Percentiles rank a stretch among this genome's conserved stretches.
Evolutionary conservation across 2,888 invertebrate genomes (phyloP).

Genomic region (Allacma fusca): DNA sequence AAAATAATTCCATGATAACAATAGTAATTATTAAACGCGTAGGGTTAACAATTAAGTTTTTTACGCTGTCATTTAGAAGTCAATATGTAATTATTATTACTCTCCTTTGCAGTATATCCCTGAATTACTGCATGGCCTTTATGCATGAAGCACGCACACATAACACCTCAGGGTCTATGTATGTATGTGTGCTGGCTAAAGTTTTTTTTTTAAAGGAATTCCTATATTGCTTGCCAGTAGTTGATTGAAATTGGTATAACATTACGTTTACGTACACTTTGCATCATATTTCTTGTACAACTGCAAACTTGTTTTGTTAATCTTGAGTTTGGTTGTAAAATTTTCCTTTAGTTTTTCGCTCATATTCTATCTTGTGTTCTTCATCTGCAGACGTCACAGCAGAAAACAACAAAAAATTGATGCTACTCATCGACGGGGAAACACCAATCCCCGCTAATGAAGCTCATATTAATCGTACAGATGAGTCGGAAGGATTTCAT

Average conservation of each 20-base stretch:
- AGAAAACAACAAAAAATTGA: constrained; percentile 27
- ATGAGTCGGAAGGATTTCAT: constrained; percentile 42
- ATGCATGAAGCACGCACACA: too few species aligned
- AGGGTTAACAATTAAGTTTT: neutral
- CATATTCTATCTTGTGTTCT: neutral
- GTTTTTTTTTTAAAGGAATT: too few species aligned
- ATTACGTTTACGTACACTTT: too few species aligned
- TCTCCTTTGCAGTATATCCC: too few species aligned
- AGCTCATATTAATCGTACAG: constrained; percentile 32
- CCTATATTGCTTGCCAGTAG: too few species aligned
- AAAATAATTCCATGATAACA: neutral
- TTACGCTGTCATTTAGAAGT: neutral
- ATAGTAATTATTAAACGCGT: constrained; percentile 4
- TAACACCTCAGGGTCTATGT: too few species aligned
- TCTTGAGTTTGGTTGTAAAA: constrained; percentile 1
- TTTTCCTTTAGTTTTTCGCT: neutral
- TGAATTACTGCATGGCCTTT: too few species aligned
- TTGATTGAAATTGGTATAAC: too few species aligned
- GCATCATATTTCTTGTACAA: neutral
- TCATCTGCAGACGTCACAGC: constrained; percentile 22
- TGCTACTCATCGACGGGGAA: constrained; percentile 40
- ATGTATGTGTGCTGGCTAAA: too few species aligned
- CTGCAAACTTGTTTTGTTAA: neutral
- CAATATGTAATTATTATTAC: neutral
- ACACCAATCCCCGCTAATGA: constrained; percentile 32